A percentile compares a stretch with the other conserved stretches of the same genome.
Conservation (phyloP, 2,797 vertebrate species). For the Ibycter americanus region DNA sequence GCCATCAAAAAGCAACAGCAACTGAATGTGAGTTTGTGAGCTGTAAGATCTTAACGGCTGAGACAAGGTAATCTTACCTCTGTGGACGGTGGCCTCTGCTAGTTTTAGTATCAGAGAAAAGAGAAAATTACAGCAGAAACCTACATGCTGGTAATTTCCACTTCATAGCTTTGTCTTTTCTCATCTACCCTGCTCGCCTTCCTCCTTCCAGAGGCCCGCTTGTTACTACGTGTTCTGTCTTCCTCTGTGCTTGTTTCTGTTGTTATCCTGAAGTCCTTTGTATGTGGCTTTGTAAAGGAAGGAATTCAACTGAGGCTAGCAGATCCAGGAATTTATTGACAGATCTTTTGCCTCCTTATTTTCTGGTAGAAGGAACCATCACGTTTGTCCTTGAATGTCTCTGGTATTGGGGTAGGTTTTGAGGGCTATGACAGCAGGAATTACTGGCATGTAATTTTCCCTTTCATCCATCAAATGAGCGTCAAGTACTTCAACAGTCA, state of each 20-base stretch:
- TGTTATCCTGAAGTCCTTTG: not conserved
- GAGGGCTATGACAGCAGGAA: constrained; percentile 54
- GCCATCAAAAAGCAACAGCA: not conserved
- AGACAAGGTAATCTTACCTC: not conserved
- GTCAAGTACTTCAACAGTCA: constrained; percentile 32
- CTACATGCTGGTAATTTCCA: not conserved
- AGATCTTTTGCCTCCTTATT: constrained; percentile 35
- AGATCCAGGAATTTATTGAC: constrained; percentile 1
- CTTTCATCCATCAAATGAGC: constrained; percentile 61
- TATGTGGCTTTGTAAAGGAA: not conserved
- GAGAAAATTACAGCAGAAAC: not conserved
- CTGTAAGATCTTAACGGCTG: not conserved
- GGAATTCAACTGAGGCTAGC: not conserved
- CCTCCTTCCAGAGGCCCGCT: not conserved
- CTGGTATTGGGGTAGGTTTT: constrained; percentile 1
- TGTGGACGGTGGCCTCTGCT: not conserved
- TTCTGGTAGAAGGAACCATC: constrained; percentile 22
- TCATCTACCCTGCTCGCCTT: not conserved
- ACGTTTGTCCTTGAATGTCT: constrained; percentile 55
- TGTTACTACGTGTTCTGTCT: not conserved
- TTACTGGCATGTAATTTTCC: constrained; percentile 57
- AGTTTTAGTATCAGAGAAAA: not conserved
- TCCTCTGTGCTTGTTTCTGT: not conserved
- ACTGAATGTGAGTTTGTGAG: not conserved
- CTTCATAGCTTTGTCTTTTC: not conserved